phyloP scores from a whole-genome alignment of 2,888 invertebrate species.

The Cantharis nigra region DNA sequence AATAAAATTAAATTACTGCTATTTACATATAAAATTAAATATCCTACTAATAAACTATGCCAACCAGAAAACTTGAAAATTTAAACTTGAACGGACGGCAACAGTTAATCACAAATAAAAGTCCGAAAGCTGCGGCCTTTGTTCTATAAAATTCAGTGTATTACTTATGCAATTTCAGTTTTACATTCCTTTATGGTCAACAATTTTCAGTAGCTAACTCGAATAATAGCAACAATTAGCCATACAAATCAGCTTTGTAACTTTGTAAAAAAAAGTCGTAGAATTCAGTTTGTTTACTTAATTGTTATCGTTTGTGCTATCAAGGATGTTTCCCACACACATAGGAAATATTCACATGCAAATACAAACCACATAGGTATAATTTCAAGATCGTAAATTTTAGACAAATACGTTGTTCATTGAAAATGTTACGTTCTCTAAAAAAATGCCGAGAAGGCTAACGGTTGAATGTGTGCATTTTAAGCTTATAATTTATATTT shows the following conservation, averaged over 20 bases:
- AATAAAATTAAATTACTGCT: neutral
- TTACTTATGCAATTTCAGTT: neutral
- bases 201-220: neutral
- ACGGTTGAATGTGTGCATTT: neutral
- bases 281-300: neutral
- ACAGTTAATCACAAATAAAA: neutral
- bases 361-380: slow-evolving; percentile 6
- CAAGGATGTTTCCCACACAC: slow-evolving; percentile 12
- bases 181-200: neutral
- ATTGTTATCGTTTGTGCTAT: neutral
- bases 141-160: neutral
- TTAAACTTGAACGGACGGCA: neutral
- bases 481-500: neutral
- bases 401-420: slow-evolving; percentile 7
- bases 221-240: neutral
- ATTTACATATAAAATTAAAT: neutral
- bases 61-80: neutral
- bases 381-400: slow-evolving; percentile 19
- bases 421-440: slow-evolving; percentile 6
- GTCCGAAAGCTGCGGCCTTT: neutral
- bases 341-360: slow-evolving; percentile 19
- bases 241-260: neutral
- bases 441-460: neutral
- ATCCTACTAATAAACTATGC: neutral
- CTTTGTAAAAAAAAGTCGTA: neutral